These are phyloP conservation scores for Hippocampus barbouri DNA, from an alignment of 2,113 vertebrate genomes.

Conservation along the genomic window DNA sequence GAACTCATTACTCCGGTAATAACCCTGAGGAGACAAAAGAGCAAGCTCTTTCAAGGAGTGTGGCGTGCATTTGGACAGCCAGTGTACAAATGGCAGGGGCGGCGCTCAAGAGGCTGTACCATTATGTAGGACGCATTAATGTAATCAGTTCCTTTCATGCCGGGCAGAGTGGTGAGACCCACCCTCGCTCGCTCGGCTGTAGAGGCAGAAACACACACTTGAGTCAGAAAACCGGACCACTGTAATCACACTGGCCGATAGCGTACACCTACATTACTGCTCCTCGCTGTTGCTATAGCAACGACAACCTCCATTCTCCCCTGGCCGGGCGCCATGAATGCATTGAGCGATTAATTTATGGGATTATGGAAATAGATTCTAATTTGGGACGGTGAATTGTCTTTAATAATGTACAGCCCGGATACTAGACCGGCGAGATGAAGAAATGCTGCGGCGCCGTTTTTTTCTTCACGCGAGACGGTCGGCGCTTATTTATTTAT, in stretches of 20 bases:
- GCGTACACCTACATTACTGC: conserved; percentile 54
- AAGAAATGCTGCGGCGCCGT: not conserved
- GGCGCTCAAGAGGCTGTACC: conserved; percentile 70
- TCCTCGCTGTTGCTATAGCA: conserved; percentile 59
- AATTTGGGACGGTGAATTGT: conserved; percentile 45
- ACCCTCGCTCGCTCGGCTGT: conserved; percentile 94
- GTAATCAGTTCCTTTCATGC: conserved; percentile 98
- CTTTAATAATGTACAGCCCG: conserved; percentile 33
- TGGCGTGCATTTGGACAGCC: not conserved
- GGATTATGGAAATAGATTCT: conserved; percentile 59
- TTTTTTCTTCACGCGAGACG: not conserved
- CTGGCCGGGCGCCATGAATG: conserved; percentile 20
- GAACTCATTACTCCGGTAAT: conserved; percentile 98
- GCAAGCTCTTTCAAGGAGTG: conserved; percentile 22
- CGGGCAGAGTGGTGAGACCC: conserved; percentile 89
- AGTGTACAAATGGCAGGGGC: not conserved
- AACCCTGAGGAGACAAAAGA: conserved; percentile 78
- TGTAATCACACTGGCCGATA: conserved; percentile 48
- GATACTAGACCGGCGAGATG: conserved; percentile 10
- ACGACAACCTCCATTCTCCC: conserved; percentile 45
- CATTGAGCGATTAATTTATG: conserved; percentile 56
- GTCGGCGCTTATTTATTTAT: too few species aligned
- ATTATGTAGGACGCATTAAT: conserved; percentile 99
- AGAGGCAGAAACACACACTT: conserved; percentile 36
- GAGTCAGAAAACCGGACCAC: conserved; percentile 36